Conservation (phyloP, 1,140 invertebrate species). For the Polyergus mexicanus region DNA sequence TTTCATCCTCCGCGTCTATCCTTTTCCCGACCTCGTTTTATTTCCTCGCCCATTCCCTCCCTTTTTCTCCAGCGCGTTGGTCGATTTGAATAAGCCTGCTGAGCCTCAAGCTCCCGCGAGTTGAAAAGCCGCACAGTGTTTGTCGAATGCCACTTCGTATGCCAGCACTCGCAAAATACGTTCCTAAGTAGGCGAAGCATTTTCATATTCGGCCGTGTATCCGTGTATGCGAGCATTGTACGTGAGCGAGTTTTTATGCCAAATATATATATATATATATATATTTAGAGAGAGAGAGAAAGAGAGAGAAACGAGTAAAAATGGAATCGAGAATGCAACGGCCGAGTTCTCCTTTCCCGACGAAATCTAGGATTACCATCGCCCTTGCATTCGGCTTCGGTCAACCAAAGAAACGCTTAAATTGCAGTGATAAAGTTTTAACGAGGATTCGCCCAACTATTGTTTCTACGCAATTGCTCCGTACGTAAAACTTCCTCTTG, state of each 20-base stretch:
- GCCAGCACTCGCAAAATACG: slow-evolving; percentile 69
- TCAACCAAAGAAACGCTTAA: slow-evolving; percentile 42
- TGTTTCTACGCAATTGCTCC: background rate
- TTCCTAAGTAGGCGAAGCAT: slow-evolving; percentile 71
- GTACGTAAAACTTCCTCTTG: background rate
- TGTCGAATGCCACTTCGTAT: slow-evolving; percentile 80
- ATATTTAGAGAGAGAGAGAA: too few species aligned
- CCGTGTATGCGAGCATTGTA: slow-evolving; percentile 40
- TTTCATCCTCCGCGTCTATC: slow-evolving; percentile 31
- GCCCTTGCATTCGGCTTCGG: slow-evolving; percentile 16
- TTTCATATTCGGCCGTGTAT: slow-evolving; percentile 61
- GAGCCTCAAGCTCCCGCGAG: slow-evolving; percentile 68
- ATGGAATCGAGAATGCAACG: slow-evolving; percentile 43
- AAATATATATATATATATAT: slow-evolving; percentile 17
- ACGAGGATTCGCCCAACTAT: background rate
- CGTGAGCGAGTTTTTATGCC: slow-evolving; percentile 45
- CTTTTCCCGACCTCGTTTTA: background rate
- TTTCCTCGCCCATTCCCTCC: background rate
- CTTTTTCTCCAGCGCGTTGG: slow-evolving; percentile 24
- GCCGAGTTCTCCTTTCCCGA: slow-evolving; percentile 27
- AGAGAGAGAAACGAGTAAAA: slow-evolving; percentile 14
- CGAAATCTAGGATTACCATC: slow-evolving; percentile 59
- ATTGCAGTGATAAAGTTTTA: slow-evolving; percentile 34
- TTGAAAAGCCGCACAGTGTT: slow-evolving; percentile 79
- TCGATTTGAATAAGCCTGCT: slow-evolving; percentile 80